phyloP scores from a whole-genome alignment of 1,140 invertebrate species.

The Zelostemma sp. region DNA sequence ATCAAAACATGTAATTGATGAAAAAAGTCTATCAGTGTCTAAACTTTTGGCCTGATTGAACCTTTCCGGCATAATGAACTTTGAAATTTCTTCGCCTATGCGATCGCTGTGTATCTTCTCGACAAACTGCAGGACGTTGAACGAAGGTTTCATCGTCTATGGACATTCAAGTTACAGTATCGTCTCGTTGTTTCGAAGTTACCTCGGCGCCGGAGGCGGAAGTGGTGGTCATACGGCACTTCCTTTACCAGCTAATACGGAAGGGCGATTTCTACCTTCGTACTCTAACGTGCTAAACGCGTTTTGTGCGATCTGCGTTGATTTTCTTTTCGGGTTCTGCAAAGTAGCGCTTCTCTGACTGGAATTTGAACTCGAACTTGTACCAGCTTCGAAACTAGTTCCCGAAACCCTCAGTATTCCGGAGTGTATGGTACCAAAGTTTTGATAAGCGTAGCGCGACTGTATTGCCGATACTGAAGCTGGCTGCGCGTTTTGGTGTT shows the following conservation, averaged over 20 bases:
- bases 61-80: no score
- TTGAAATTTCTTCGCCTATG: constrained; percentile 23
- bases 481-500: constrained; percentile 58
- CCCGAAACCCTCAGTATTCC: constrained; percentile 66
- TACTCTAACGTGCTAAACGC: constrained; percentile 69
- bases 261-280: constrained; percentile 58
- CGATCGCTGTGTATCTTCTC: constrained; percentile 26
- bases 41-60: no score
- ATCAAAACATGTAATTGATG: no score
- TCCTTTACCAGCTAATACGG: constrained; percentile 56
- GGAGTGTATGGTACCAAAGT: constrained; percentile 68
- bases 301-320: constrained; percentile 64
- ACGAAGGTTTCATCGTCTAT: constrained; percentile 16
- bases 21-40: no score
- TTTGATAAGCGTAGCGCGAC: constrained; percentile 65
- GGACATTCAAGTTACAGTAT: background rate
- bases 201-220: constrained; percentile 60
- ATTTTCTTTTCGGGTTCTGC: constrained; percentile 66
- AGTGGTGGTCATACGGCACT: constrained; percentile 70
- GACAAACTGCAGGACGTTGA: constrained; percentile 25
- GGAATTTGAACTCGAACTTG: constrained; percentile 65
- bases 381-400: constrained; percentile 64
- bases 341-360: constrained; percentile 67
- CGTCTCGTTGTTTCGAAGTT: constrained; percentile 59
- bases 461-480: constrained; percentile 61